phyloP scores from a whole-genome alignment of 1,140 invertebrate genomes.

The Hormaphis cornu region DNA sequence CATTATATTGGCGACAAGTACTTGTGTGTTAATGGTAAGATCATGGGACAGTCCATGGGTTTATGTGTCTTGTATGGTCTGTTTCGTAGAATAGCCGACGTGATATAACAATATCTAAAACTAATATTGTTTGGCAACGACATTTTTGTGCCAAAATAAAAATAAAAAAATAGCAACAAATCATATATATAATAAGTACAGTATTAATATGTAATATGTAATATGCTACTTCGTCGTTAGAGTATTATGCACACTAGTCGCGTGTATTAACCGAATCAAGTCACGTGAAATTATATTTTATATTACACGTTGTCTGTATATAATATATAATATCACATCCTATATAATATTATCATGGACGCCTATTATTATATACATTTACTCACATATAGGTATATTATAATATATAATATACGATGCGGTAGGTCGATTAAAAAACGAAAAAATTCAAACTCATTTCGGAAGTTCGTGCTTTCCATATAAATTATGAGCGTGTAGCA shows the following conservation, averaged over 20 bases:
- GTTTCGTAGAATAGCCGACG: too few species aligned
- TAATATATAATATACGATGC: slow-evolving; percentile 13
- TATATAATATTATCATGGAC: slow-evolving; percentile 26
- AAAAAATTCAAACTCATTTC: slow-evolving; percentile 1
- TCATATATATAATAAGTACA: too few species aligned
- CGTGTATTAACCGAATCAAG: slow-evolving; percentile 6
- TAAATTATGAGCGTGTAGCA: slow-evolving; percentile 2
- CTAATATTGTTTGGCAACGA: too few species aligned
- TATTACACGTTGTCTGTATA: neutral
- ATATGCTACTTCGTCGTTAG: neutral
- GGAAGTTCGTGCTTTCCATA: slow-evolving; percentile 1
- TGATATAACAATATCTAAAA: too few species aligned
- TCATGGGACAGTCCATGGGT: too few species aligned
- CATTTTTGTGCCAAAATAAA: too few species aligned
- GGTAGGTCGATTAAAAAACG: slow-evolving; percentile 9
- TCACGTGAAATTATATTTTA: slow-evolving; percentile 23
- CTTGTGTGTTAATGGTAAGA: too few species aligned
- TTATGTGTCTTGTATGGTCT: too few species aligned
- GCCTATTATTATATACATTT: too few species aligned
- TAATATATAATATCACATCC: too few species aligned
- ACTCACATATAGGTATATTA: too few species aligned
- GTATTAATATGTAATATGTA: neutral
- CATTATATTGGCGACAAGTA: too few species aligned
- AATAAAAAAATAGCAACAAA: neutral
- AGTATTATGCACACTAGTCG: neutral